These are phyloP conservation scores for Ambastaia sidthimunki DNA, from an alignment of 2,797 vertebrate species.

Conservation along the genomic window DNA sequence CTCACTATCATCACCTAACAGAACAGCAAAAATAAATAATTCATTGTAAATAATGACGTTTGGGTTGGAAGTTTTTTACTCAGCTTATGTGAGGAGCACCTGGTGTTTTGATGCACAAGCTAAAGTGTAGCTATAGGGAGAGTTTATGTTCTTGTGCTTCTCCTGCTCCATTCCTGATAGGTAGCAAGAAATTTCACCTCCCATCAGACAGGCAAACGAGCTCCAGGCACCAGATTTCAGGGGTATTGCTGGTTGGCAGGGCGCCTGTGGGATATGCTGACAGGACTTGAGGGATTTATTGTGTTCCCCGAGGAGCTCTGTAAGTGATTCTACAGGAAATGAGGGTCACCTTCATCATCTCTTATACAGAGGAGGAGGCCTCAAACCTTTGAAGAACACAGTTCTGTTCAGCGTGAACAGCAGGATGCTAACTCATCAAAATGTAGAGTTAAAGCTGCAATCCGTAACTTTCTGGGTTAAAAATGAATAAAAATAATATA, in stretches of 20 bases:
- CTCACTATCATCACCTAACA: no score
- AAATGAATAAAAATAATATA: no score
- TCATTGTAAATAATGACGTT: no score
- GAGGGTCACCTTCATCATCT: constrained; percentile 55
- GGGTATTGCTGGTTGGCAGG: constrained; percentile 47
- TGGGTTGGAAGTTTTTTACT: no score
- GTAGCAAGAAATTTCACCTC: constrained; percentile 71
- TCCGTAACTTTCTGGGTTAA: no score
- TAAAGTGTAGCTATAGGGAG: constrained; percentile 39
- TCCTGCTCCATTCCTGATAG: constrained; percentile 67
- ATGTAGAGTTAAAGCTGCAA: constrained; percentile 13
- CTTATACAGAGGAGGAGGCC: constrained; percentile 32
- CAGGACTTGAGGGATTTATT: constrained; percentile 42
- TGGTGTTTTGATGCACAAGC: no score
- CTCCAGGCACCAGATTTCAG: constrained; percentile 50
- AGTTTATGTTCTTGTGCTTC: constrained; percentile 39
- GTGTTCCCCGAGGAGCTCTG: constrained; percentile 26
- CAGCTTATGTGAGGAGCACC: background rate
- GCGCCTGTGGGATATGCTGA: constrained; percentile 41
- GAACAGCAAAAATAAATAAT: no score
- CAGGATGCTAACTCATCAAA: constrained; percentile 7
- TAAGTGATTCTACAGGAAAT: constrained; percentile 45
- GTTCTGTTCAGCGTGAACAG: background rate
- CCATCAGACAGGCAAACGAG: constrained; percentile 72
- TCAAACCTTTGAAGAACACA: constrained; percentile 34